These are phyloP conservation scores for Paracentrotus lividus DNA, from an alignment of 53 echinoderm and acorn worm species.

Conservation along the genomic window DNA sequence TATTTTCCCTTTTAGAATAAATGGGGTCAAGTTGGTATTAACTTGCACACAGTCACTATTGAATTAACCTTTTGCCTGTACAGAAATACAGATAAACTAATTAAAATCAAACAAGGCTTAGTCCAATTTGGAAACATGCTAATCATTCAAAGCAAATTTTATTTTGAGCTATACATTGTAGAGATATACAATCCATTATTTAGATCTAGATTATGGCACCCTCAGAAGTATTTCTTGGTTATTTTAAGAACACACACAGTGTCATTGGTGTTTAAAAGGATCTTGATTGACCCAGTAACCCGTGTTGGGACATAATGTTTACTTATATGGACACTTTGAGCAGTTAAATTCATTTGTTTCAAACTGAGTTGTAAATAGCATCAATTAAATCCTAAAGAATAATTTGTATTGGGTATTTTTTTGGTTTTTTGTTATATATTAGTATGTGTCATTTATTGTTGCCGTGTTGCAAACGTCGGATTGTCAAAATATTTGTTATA, in stretches of 20 bases:
- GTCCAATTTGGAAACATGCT: not conserved
- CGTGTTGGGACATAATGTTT: not conserved
- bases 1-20: not conserved
- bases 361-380: not conserved
- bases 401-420: too few species aligned
- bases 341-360: not conserved
- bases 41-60: not conserved
- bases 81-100: not conserved
- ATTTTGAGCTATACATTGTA: not conserved
- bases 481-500: not conserved
- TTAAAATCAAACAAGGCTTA: not conserved
- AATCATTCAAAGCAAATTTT: slow-evolving; percentile 46
- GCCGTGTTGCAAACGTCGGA: not conserved
- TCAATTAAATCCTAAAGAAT: not conserved
- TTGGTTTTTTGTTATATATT: not conserved
- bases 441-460: not conserved
- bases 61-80: slow-evolving; percentile 24
- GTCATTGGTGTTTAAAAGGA: not conserved
- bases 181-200: slow-evolving; percentile 22
- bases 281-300: slow-evolving; percentile 26
- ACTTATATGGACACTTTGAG: not conserved
- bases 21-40: not conserved
- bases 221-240: not conserved
- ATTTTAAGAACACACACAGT: slow-evolving; percentile 41
- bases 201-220: slow-evolving; percentile 41